A percentile compares a stretch with the other conserved stretches of the same genome.
Conservation (phyloP, 2,888 invertebrate genomes). For the Empis livida region DNA sequence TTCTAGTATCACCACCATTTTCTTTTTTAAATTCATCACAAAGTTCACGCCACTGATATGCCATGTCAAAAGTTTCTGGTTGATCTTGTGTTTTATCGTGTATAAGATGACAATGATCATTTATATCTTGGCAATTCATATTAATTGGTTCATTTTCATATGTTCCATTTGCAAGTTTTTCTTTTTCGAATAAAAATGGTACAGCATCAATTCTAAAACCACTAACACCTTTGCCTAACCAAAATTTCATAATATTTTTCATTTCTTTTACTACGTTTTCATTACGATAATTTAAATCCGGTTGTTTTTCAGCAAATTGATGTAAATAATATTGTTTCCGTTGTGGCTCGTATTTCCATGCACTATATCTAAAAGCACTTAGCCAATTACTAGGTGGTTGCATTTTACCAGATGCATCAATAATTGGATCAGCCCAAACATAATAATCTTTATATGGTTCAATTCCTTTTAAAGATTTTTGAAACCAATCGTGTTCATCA, state of each 20-base stretch:
- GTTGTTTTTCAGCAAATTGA: conserved; percentile 43
- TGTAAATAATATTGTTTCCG: conserved; percentile 49
- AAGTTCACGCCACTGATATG: conserved; percentile 36
- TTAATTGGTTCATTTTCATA: conserved; percentile 41
- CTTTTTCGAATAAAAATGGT: conserved; percentile 37
- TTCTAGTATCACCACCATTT: conserved; percentile 26
- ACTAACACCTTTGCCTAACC: conserved; percentile 59
- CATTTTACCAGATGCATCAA: conserved; percentile 14
- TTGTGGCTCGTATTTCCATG: conserved; percentile 45
- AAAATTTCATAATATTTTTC: conserved; percentile 50
- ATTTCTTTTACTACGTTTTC: conserved; percentile 49
- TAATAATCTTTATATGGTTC: conserved; percentile 52
- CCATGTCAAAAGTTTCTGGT: conserved; percentile 36
- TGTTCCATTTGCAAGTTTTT: conserved; percentile 35
- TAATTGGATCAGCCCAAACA: conserved; percentile 40
- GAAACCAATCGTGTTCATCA: conserved; percentile 47
- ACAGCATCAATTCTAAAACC: conserved; percentile 53
- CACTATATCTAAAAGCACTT: conserved; percentile 40
- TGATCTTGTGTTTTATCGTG: conserved; percentile 43
- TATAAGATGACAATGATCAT: conserved; percentile 39
- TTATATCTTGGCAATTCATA: conserved; percentile 31
- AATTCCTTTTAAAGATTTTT: conserved; percentile 39
- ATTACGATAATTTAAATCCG: conserved; percentile 61
- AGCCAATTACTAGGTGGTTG: conserved; percentile 40
- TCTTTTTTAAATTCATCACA: conserved; percentile 47